Percentiles rank a stretch among this genome's conserved stretches.
Conservation (phyloP, 2,113 vertebrate species). For the Triplophysa rosa region DNA sequence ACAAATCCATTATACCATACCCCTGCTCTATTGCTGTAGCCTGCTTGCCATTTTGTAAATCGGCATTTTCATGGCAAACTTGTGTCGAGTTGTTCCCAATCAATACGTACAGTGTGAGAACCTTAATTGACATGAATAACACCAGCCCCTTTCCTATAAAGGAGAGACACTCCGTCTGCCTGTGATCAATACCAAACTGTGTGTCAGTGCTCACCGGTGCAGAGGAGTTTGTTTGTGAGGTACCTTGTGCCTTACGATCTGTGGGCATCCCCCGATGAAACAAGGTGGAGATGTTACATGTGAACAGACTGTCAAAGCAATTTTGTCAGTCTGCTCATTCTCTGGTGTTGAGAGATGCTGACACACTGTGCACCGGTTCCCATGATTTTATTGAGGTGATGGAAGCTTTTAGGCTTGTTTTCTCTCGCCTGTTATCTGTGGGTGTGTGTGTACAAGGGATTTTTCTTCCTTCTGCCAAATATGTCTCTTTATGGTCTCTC, state of each 20-base stretch:
- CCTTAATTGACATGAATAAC: constrained; percentile 80
- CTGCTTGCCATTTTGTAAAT: constrained; percentile 73
- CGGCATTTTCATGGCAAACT: constrained; percentile 79
- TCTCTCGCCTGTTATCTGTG: constrained; percentile 2
- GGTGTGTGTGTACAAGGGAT: constrained; percentile 67
- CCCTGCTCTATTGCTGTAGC: constrained; percentile 54
- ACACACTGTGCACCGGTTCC: constrained; percentile 67
- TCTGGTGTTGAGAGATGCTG: constrained; percentile 77
- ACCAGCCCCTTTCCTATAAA: constrained; percentile 61
- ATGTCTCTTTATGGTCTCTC: constrained; percentile 50
- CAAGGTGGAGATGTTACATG: constrained; percentile 79
- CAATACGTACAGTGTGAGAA: constrained; percentile 76
- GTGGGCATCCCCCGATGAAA: constrained; percentile 72
- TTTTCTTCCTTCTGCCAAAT: constrained; percentile 64
- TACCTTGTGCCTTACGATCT: constrained; percentile 76
- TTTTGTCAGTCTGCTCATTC: constrained; percentile 78
- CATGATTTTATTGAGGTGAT: constrained; percentile 72
- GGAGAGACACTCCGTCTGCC: constrained; percentile 72
- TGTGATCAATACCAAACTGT: constrained; percentile 80
- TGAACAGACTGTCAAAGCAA: constrained; percentile 82
- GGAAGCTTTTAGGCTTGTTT: constrained; percentile 72
- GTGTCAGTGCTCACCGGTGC: constrained; percentile 60
- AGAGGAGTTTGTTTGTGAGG: constrained; percentile 63
- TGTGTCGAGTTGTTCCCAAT: constrained; percentile 79
- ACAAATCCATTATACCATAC: constrained; percentile 64